A percentile compares a stretch with the other conserved stretches of the same genome.
Conservation (phyloP, 2,797 vertebrate species). For the Holocentrus rufus region DNA sequence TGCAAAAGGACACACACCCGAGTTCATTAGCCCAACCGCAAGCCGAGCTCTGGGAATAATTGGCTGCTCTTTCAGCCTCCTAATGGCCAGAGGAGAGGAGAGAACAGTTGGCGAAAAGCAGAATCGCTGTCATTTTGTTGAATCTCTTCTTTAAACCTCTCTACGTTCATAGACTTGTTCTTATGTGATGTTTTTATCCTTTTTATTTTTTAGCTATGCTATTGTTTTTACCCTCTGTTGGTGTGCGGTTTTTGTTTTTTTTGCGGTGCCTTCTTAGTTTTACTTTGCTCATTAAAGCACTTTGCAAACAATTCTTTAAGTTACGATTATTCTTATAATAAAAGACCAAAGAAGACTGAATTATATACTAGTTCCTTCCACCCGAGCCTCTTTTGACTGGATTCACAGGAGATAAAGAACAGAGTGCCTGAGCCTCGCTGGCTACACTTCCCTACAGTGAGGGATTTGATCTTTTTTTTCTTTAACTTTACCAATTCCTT, state of each 20-base stretch:
- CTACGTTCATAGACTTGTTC: conserved; percentile 3
- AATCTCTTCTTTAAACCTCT: not conserved
- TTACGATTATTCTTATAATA: no score
- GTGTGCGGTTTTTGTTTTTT: not conserved
- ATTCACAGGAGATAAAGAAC: conserved; percentile 20
- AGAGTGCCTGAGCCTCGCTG: no score
- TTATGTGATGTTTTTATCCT: not conserved
- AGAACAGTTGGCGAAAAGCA: conserved; percentile 28
- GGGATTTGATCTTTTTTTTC: not conserved
- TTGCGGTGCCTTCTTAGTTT: not conserved
- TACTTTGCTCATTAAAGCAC: not conserved
- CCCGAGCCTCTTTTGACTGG: conserved; percentile 15
- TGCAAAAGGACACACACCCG: conserved; percentile 46
- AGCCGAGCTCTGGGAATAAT: conserved; percentile 68
- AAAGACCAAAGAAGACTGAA: conserved; percentile 13
- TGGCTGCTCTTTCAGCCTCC: conserved; percentile 72
- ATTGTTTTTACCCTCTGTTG: not conserved
- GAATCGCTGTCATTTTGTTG: conserved; percentile 32
- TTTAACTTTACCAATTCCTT: conserved; percentile 1
- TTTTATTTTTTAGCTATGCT: not conserved
- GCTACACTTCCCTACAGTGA: not conserved
- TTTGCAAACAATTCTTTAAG: no score
- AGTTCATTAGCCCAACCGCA: conserved; percentile 73
- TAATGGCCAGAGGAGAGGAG: conserved; percentile 59
- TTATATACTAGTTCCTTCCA: not conserved